Evolutionary conservation across 2,113 vertebrate species (phyloP).

Genomic region (Anguilla japonica): DNA sequence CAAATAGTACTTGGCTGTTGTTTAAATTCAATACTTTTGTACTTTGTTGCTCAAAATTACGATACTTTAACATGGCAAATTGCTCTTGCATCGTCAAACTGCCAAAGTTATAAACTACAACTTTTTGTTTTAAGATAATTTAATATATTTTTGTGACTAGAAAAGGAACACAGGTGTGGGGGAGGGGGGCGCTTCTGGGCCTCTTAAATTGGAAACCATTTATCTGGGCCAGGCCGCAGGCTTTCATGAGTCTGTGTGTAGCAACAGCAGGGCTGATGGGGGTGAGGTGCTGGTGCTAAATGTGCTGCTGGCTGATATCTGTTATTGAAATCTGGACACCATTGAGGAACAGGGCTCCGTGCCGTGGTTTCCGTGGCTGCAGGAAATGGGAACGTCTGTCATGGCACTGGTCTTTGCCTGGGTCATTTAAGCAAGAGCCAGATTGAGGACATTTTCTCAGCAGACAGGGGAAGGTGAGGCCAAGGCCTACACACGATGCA

Average conservation of each 20-base stretch:
- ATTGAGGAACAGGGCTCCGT: neutral
- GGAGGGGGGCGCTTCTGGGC: neutral
- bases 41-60: too few relatives aligned
- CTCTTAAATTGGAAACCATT: constrained; percentile 16
- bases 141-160: neutral
- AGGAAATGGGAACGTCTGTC: neutral
- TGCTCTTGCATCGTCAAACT: neutral
- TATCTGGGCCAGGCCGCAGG: neutral
- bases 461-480: neutral
- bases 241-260: neutral
- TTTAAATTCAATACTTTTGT: too few relatives aligned
- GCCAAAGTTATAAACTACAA: too few relatives aligned
- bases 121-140: neutral
- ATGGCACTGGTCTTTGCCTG: neutral
- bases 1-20: too few relatives aligned
- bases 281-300: neutral
- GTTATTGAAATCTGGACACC: constrained; percentile 6
- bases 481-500: neutral
- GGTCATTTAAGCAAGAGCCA: neutral
- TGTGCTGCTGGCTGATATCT: constrained; percentile 3
- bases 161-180: neutral
- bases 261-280: neutral
- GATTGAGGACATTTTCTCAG: constrained; percentile 17
- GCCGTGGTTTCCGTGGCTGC: neutral
- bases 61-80: neutral